A percentile compares a stretch with the other conserved stretches of the same genome.
phyloP scores from a whole-genome alignment of 2,113 vertebrate species.

The Corythoichthys intestinalis region DNA sequence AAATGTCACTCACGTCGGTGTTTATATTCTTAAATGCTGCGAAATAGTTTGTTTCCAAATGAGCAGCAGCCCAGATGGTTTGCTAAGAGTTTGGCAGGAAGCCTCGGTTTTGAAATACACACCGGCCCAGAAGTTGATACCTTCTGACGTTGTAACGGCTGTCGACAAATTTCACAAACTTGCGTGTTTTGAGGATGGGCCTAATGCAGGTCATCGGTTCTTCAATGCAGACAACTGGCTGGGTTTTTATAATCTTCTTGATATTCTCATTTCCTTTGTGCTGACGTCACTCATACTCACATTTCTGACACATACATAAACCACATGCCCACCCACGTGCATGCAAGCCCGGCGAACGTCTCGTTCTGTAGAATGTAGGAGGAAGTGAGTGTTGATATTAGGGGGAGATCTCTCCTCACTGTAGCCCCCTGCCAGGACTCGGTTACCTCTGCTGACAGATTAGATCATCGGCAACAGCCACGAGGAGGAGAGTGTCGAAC shows the following conservation, averaged over 20 bases:
- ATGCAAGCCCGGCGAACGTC: slow-evolving; percentile 47
- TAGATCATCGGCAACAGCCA: slow-evolving; percentile 50
- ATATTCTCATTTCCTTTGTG: slow-evolving; percentile 24
- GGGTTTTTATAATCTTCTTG: neutral
- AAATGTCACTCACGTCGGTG: neutral
- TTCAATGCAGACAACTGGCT: slow-evolving; percentile 5
- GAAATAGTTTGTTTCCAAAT: slow-evolving; percentile 7
- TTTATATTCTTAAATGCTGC: slow-evolving; percentile 1
- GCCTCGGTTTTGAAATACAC: neutral
- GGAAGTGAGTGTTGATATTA: slow-evolving; percentile 55
- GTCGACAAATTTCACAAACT: slow-evolving; percentile 12
- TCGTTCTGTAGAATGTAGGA: slow-evolving; percentile 52
- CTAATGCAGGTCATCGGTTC: neutral
- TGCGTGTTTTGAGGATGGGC: neutral
- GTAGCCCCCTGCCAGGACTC: slow-evolving; percentile 38
- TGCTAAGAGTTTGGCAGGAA: slow-evolving; percentile 5
- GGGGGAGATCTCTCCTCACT: slow-evolving; percentile 32
- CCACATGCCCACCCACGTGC: slow-evolving; percentile 50
- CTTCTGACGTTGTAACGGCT: slow-evolving; percentile 9
- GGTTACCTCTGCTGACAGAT: slow-evolving; percentile 60
- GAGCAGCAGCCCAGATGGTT: slow-evolving; percentile 4
- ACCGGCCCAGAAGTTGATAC: slow-evolving; percentile 7
- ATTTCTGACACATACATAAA: slow-evolving; percentile 52
- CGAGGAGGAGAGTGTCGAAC: slow-evolving; percentile 20
- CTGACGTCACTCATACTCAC: slow-evolving; percentile 39